Base-by-base conservation (phyloP, 2,113 vertebrate species). In the Ptyas mucosa region DNA sequence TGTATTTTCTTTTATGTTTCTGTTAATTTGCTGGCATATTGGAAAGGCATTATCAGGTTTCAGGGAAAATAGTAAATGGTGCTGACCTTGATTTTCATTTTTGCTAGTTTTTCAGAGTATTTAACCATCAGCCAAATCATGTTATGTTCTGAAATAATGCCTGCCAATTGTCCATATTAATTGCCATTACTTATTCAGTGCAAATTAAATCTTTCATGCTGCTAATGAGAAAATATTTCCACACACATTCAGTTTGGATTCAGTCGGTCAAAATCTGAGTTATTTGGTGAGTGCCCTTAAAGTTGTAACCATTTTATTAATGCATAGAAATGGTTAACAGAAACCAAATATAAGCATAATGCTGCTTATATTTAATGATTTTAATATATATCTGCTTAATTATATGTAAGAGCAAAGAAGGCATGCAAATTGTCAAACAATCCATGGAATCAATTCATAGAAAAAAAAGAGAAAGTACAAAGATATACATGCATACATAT, bases 11-110 rank as follows among this genome's bases (percentile, higher is more conserved):
- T 43, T 95, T 97, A 93, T 94, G 95, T 95, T 97, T 95, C 97
- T 97, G 93, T 91, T 95, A 97, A 97, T 95, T 97, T 97, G 92
- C 89, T 96, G 95, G 95, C 95, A 96, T 94, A 95, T 95, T 96
- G 93, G 95, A 98, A 97, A 95, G 93, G 94, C 89, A 96, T 95
- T 58, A 92, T 95, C 92, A 97, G 96, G 93, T 95, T 96, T 87
- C 94, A 93, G 93, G 95, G 93, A 94, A 96, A 97, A 96, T 96
- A 94, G 29, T n/a, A 34, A 2, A n/a, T 94, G 90, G 49, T 95
- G 0, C 94, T 94, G 55, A 55, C 29, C 11, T 14, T 90, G n/a
- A 29, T 91, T 91, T 39, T 94, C 69, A 91, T 81, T 95, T 94
- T 93, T 94, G 92, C 49, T 85, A 49, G 0, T 46, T 91, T 91